A percentile compares a stretch with the other conserved stretches of the same genome.
Evolutionary conservation across 2,888 invertebrate species (phyloP).

Genomic region (Lithophane semibrunnea): DNA sequence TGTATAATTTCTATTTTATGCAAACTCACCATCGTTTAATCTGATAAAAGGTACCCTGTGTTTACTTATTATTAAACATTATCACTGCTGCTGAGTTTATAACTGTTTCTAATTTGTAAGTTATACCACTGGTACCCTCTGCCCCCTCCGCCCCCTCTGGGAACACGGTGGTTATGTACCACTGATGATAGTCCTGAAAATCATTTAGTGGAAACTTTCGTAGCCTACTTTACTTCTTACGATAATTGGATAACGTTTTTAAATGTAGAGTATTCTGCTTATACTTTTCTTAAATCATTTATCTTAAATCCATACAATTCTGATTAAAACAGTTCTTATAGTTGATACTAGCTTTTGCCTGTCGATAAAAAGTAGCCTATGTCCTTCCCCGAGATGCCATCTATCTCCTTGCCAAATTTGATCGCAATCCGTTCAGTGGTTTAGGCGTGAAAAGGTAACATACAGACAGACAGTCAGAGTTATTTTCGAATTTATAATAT

Average conservation of each 20-base stretch:
- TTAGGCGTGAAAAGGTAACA: too few relatives aligned
- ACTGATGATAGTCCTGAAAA: neutral
- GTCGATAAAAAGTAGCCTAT: too few relatives aligned
- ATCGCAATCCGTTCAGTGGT: too few relatives aligned
- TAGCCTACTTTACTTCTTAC: neutral
- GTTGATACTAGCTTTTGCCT: neutral
- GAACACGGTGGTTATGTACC: neutral
- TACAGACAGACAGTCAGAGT: too few relatives aligned
- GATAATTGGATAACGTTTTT: neutral
- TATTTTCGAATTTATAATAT: too few relatives aligned
- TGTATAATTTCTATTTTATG: slow-evolving; percentile 33
- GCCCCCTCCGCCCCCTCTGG: too few relatives aligned
- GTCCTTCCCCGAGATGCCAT: too few relatives aligned
- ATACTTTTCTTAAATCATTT: neutral
- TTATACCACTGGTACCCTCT: neutral
- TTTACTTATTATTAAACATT: slow-evolving; percentile 12
- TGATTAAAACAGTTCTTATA: neutral
- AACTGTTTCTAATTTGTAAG: neutral
- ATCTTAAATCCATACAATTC: neutral
- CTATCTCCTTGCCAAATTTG: too few relatives aligned
- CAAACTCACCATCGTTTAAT: slow-evolving; percentile 41
- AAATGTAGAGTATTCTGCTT: neutral
- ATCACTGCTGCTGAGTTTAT: neutral
- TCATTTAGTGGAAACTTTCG: neutral
- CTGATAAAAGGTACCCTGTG: slow-evolving; percentile 23